phyloP scores from a whole-genome alignment of 2,888 invertebrate species.

The Nowickia ferox region DNA sequence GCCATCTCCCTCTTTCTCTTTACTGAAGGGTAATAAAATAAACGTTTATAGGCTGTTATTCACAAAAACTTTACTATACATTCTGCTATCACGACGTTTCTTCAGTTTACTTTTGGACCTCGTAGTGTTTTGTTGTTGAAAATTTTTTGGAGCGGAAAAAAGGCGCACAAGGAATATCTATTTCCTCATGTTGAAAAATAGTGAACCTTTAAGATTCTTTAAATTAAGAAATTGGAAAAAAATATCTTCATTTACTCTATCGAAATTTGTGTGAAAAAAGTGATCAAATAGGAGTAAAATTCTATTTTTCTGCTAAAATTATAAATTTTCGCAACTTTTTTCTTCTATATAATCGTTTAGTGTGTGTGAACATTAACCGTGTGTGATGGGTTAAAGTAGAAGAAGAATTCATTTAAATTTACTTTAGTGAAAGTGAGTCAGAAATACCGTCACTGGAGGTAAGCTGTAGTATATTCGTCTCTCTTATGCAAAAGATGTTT shows the following conservation, averaged over 20 bases:
- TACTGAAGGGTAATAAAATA: not conserved
- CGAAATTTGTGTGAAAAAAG: constrained; percentile 20
- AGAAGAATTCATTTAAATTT: constrained; percentile 42
- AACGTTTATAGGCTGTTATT: not conserved
- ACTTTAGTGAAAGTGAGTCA: constrained; percentile 55
- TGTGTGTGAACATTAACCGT: constrained; percentile 51
- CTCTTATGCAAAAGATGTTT: constrained; percentile 45
- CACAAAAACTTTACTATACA: constrained; percentile 21
- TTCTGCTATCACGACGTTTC: constrained; percentile 21
- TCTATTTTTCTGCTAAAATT: constrained; percentile 33
- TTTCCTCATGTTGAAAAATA: constrained; percentile 21
- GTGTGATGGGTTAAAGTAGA: constrained; percentile 48
- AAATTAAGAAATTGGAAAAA: constrained; percentile 47
- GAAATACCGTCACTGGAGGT: constrained; percentile 28
- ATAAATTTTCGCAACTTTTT: constrained; percentile 62
- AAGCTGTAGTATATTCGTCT: constrained; percentile 41
- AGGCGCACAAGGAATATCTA: constrained; percentile 45
- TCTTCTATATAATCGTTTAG: constrained; percentile 56
- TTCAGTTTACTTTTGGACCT: constrained; percentile 66
- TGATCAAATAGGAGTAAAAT: constrained; percentile 22
- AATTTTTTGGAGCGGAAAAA: constrained; percentile 17
- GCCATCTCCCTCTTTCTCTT: constrained; percentile 28
- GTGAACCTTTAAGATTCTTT: constrained; percentile 23
- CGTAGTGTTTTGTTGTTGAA: constrained; percentile 57
- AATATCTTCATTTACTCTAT: not conserved